Evolutionary conservation across 2,888 invertebrate species (phyloP), one percentile per base, ranked within the genome.

Genomic region (Desoria tigrina): DNA sequence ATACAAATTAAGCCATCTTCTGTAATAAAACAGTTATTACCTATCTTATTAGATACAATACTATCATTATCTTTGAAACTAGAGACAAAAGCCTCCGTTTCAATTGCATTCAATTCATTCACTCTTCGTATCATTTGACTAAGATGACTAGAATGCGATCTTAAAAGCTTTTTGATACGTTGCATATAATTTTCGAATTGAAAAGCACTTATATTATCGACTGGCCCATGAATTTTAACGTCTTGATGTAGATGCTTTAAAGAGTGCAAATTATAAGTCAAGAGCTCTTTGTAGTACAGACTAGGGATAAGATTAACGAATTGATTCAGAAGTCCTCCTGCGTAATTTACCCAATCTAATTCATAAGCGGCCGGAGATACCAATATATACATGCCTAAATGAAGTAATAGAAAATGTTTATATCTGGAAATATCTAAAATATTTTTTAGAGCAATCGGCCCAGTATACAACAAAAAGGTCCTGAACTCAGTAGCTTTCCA

Each of bases 211-310:
- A 77, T 78, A 24, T 70, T 70, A 60, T 78, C 76, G 28, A 80
- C 69, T 26, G 61, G 49, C 4, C 80, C 79, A 72, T 76, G 78
- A 42, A 63, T 76, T 61, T 54, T 53, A 9, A 76, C 78, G 69
- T 80, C 80, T 57, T 76, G 74, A 23, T 78, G 74, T 37, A 80
- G 45, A 75, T 80, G 80, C 39, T 76, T 63, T n/a, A 80, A 64
- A 54, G 77, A 75, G 72, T 80, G 80, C 2, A 80, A 72, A 75
- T 81, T 81, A 65, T 78, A 78, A 16, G 77, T 76, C 16, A 78
- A 66, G 58, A 65, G 68, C 27, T 78, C 74, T 62, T 73, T 65
- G 4, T 79, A 79, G 75, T 79, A 80, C 28, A 79, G 56, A 42
- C 74, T 66, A 45, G 71, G 51, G 73, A 77, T 73, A 23, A 71